Evolutionary conservation across 2,888 invertebrate species (phyloP), one percentile per base, ranked within the genome.

Genomic region (Adelphocoris suturalis): DNA sequence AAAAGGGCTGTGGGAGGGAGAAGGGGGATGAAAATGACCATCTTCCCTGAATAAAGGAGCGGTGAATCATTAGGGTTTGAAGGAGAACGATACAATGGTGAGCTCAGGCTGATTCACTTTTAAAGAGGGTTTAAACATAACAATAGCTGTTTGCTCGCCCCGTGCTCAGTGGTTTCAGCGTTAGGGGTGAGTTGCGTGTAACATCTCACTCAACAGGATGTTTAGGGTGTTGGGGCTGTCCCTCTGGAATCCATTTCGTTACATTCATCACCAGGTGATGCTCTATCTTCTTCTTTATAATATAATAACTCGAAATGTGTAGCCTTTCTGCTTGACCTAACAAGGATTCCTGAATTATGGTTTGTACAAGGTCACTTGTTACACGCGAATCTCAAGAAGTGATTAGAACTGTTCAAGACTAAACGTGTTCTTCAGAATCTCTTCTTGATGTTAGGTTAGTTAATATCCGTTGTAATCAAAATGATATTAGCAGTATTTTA

Each of bases 41-140:
- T 68, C 68, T 68, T 68, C 23, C 11, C 19, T 23, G 68, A 23
- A 23, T 80, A 46, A 80, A 76, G 37, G 76, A 9, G 16, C 0
- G 28, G 78, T 80, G 78, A 80, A 46, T 80, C 78, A 80, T 80
- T 80, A 68, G 68, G 23, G 68, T 27, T 23, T 27, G 68, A 46
- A 80, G 47, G 78, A 80, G 16, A 80, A 19, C 28, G 78, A 47
- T 27, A 80, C 16, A 47, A 47, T n/a, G 82, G 55, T 12, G 37
- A n/a, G 55, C 13, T 19, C 13, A n/a, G 61, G 85, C 27, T 85
- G 85, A 85, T 85, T 85, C 85, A 23, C 85, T 61, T 85, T 57
- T 61, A 46, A 85, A 85, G 85, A 85, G 85, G 37, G 61, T 61
- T 85, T 57, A 85, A 85, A 85, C 85, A 85, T 85, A 85, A 85